Evolutionary conservation across 1,140 invertebrate genomes (phyloP), one percentile per base, ranked within the genome.

Genomic region (Ceratosolen fusciceps): DNA sequence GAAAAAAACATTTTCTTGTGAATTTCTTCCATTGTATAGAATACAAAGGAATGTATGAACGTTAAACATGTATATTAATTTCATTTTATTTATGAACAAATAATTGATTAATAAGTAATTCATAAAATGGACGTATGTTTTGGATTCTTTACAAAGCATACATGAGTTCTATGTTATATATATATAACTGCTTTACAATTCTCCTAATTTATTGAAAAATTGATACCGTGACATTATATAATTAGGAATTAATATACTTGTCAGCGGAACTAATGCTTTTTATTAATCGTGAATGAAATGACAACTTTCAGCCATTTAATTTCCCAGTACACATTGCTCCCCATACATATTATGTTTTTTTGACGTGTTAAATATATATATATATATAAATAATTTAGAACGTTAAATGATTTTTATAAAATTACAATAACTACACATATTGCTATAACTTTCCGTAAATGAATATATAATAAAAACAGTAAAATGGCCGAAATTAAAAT

Each of bases 61-160:
- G 4, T 49, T 21, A 34, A 52, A 76, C 34, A 43, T 43, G 58
- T 77, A 67, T 31, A 39, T 58, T 77, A 77, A n/a, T n/a, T n/a
- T n/a, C n/a, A 8, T 74, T 37, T 74, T 56, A n/a, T 31, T 70
- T 43, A 2, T 52, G 34, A 29, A 56, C n/a, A 31, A 71, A 70
- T 54, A 39, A 29, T 71, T 2, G 26, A 37, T 52, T 43, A 58
- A 24, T n/a, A 58, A 60, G 8, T 26, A 68, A 68, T 9, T 31
- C 2, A 77, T 34, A 71, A 47, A 70, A 37, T 5, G 52, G 62
- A 31, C 26, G 31, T 10, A 68, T 52, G 47, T n/a, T 43, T n/a
- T n/a, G n/a, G 49, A 75, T 67, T 54, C 54, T 67, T 31, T n/a
- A n/a, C n/a, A 31, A 76, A 10, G 26, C 19, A 77, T 39, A 19